phyloP scores from a whole-genome alignment of 2,113 vertebrate genomes.

The Pipra filicauda region DNA sequence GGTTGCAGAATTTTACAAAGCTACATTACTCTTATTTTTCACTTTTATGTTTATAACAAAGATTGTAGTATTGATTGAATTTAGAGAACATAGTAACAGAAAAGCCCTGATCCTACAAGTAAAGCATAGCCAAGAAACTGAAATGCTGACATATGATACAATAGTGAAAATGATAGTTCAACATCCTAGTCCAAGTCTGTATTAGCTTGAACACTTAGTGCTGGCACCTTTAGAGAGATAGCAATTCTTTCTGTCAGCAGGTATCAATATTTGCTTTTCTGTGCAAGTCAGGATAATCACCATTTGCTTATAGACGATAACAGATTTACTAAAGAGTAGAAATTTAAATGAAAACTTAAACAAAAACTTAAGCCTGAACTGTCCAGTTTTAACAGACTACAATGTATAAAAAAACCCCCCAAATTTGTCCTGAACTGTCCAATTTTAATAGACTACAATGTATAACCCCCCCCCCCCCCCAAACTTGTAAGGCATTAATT shows the following conservation, averaged over 20 bases:
- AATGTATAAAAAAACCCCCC: background rate
- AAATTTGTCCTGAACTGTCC: background rate
- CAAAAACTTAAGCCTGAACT: background rate
- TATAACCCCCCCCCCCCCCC: background rate
- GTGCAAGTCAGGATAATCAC: background rate
- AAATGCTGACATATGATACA: background rate
- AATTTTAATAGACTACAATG: background rate
- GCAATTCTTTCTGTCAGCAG: background rate
- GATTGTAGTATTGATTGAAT: background rate
- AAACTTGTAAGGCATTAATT: background rate
- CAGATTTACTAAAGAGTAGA: background rate
- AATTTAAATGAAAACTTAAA: background rate
- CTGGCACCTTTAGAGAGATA: background rate
- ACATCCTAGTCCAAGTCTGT: background rate
- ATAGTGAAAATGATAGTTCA: background rate
- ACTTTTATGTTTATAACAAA: background rate
- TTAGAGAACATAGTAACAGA: background rate
- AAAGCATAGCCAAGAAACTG: background rate
- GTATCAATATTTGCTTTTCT: background rate
- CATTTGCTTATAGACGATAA: background rate
- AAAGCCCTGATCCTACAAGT: background rate
- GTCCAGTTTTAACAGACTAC: background rate
- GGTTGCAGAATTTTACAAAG: background rate
- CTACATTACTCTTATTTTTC: background rate
- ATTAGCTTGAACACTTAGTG: background rate